These are phyloP conservation scores for Onthophagus sagittarius DNA, from an alignment of 2,888 invertebrate species.

Conservation along the genomic window DNA sequence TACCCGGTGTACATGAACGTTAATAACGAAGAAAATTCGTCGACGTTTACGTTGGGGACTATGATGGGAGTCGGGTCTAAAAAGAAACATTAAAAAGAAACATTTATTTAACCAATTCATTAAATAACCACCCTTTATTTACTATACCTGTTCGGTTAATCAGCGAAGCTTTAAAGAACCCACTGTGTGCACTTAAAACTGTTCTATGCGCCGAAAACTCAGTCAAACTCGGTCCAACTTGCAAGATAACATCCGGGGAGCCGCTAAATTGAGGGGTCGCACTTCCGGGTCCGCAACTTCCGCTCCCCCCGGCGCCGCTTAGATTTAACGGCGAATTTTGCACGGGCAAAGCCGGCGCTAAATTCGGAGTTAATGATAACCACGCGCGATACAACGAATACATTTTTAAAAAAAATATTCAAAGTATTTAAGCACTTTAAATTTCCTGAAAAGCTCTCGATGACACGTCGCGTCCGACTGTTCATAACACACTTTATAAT, in stretches of 20 bases:
- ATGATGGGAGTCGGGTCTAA: conserved; percentile 46
- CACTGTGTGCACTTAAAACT: conserved; percentile 65
- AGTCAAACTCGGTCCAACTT: conserved; percentile 60
- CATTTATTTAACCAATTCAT: background rate
- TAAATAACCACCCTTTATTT: too few species aligned
- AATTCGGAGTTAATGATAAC: conserved; percentile 44
- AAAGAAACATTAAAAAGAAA: background rate
- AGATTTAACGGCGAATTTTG: conserved; percentile 21
- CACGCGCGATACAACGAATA: conserved; percentile 50
- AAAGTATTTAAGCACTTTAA: too few species aligned
- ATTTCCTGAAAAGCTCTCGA: background rate
- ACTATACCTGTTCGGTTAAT: background rate
- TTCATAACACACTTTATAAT: conserved; percentile 25
- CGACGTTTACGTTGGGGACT: conserved; percentile 56
- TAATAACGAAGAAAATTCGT: conserved; percentile 63
- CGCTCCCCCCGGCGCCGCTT: conserved; percentile 11
- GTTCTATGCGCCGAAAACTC: conserved; percentile 67
- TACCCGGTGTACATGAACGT: conserved; percentile 75
- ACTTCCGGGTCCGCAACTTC: background rate
- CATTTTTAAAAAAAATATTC: conserved; percentile 34
- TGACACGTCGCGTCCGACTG: conserved; percentile 16
- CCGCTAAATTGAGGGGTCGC: conserved; percentile 24
- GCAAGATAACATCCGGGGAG: conserved; percentile 59
- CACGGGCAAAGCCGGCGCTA: conserved; percentile 29
- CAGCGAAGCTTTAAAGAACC: conserved; percentile 64